These are phyloP conservation scores for Zosterops japonicus DNA, from an alignment of 2,113 vertebrate genomes.

Conservation along the genomic window DNA sequence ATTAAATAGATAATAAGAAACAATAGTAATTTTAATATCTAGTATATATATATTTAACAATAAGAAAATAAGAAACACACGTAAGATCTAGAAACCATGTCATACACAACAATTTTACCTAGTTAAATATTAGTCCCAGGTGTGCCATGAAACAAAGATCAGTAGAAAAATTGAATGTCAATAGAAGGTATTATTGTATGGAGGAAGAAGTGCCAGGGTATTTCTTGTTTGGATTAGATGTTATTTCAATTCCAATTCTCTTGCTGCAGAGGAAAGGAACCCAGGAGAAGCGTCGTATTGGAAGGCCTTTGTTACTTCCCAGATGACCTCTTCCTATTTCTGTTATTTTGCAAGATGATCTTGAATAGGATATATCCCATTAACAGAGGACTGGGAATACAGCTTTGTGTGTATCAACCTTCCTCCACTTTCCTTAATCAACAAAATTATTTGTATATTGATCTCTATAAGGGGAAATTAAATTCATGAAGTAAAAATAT, in stretches of 20 bases:
- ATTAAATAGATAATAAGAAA: not conserved
- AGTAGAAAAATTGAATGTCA: not conserved
- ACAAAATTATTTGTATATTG: not conserved
- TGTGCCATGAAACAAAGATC: not conserved
- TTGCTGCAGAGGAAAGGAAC: not conserved
- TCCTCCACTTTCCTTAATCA: not conserved
- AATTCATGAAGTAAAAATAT: not conserved
- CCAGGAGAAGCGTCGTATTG: not conserved
- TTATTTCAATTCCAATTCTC: not conserved
- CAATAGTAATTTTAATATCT: not conserved
- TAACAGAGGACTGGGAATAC: not conserved
- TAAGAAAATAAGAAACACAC: not conserved
- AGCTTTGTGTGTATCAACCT: not conserved
- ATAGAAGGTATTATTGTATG: not conserved
- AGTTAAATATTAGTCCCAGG: not conserved
- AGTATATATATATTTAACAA: not conserved
- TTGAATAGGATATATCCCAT: not conserved
- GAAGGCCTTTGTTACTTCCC: not conserved
- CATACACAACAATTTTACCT: not conserved
- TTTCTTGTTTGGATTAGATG: not conserved
- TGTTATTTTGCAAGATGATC: not conserved
- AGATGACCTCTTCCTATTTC: not conserved
- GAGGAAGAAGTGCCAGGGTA: accelerated
- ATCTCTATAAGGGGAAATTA: not conserved
- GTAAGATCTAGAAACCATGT: not conserved